Evolutionary conservation across 2,113 vertebrate species (phyloP), one percentile per base, ranked within the genome.

Genomic region (Corynorhinus townsendii): DNA sequence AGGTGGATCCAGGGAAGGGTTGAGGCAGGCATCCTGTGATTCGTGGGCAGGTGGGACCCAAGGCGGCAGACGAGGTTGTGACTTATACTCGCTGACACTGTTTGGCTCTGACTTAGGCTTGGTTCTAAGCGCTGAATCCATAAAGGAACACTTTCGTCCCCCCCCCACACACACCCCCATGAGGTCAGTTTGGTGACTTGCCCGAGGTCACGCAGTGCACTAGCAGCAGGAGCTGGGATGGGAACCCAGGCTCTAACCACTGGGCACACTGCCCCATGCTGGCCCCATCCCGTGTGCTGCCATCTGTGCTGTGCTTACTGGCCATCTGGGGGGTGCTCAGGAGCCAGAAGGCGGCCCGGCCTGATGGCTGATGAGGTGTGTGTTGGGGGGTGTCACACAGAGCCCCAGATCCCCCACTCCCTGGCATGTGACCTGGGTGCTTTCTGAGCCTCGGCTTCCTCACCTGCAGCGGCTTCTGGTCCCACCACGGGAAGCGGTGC

Each of bases 401-500:
- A 49, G 75, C 4, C 64, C 45, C 26, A 20, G 24, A 1, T 3
- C 7, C 84, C 76, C 52, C 30, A 35, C 16, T 17, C 3, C 47
- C 62, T 54, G 79, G 24, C 3, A 19, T 75, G 88, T 33, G 72
- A 26, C 47, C 7, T 30, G 35, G 33, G 28, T 11, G 28, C 9
- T 59, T 40, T 11, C 90, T 43, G 49, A 73, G 52, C 38, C 81
- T 52, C n/a, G 26, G 47, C 47, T 66, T 72, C 54, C 22, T 64
- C 19, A 7, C 16, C 35, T 22, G 22, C 43, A 3, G 30, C 2
- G 17, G 11, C 1, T 0, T 30, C 15, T 16, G 2, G 6, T 43
- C 33, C 14, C 6, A 3, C 91, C 0, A 0, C 2, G 20, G 62
- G 38, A 17, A 66, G 76, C 43, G 4, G 2, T 15, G 64, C 71